Conservation (phyloP, 1,140 invertebrate genomes). For the Melitaea cinxia region DNA sequence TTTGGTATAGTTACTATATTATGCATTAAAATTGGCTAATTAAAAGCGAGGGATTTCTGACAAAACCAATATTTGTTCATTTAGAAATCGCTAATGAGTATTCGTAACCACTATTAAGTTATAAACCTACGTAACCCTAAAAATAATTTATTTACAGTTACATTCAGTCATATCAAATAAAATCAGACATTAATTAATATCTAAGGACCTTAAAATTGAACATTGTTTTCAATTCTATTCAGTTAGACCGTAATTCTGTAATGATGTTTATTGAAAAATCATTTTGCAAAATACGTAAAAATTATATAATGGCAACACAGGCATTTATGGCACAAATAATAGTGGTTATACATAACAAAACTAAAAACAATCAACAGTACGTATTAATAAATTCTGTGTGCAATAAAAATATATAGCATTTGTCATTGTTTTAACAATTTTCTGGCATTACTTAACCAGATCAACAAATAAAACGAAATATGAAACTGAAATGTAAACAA, state of each 20-base stretch:
- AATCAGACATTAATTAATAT: slow-evolving; percentile 22
- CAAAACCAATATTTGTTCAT: background rate
- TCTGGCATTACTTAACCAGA: background rate
- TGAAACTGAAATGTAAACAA: background rate
- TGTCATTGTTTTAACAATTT: background rate
- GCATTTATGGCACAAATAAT: background rate
- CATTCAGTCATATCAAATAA: slow-evolving; percentile 62
- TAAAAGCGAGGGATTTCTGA: background rate
- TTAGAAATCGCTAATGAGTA: slow-evolving; percentile 40
- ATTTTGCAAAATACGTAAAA: no score
- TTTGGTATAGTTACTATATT: background rate
- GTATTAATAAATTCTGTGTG: background rate
- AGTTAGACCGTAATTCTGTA: background rate
- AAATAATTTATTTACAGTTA: slow-evolving; percentile 71
- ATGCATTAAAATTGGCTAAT: background rate
- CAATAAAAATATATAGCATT: background rate
- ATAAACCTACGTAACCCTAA: slow-evolving; percentile 51
- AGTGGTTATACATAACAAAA: background rate
- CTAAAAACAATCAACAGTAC: background rate
- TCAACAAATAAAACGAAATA: background rate
- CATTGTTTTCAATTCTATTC: background rate
- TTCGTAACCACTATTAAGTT: slow-evolving; percentile 67
- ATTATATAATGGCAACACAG: slow-evolving; percentile 15
- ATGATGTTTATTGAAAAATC: no score
- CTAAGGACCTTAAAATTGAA: slow-evolving; percentile 1